Percentiles rank a stretch among this genome's conserved stretches.
Evolutionary conservation across 2,113 vertebrate genomes (phyloP).

Genomic region (Clarias gariepinus): DNA sequence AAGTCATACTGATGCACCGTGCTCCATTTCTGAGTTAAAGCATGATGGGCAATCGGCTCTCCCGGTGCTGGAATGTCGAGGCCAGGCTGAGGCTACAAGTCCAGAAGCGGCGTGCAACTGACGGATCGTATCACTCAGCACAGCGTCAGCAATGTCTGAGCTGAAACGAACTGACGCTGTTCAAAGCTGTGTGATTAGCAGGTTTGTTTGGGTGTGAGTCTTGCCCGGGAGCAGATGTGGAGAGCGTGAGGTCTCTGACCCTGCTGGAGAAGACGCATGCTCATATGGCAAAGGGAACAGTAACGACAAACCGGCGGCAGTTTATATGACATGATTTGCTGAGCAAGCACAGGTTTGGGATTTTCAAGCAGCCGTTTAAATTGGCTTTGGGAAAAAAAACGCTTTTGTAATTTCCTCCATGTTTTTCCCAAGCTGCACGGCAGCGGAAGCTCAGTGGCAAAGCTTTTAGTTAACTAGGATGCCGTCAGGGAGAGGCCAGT

Average conservation of each 20-base stretch:
- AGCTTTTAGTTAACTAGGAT: constrained; percentile 29
- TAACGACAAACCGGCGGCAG: background rate
- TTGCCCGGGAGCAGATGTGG: background rate
- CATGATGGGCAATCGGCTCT: constrained; percentile 35
- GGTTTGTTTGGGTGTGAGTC: background rate
- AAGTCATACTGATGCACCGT: constrained; percentile 12
- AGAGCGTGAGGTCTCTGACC: background rate
- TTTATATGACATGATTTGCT: constrained; percentile 11
- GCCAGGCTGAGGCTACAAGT: constrained; percentile 14
- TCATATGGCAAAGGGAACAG: background rate
- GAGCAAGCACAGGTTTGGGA: constrained; percentile 25
- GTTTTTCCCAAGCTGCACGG: constrained; percentile 6
- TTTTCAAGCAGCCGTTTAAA: constrained; percentile 15
- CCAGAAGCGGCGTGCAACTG: constrained; percentile 7
- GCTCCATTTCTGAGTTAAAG: constrained; percentile 8
- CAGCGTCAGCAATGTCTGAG: constrained; percentile 27
- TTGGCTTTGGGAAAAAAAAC: constrained; percentile 22
- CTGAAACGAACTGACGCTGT: background rate
- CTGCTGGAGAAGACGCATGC: background rate
- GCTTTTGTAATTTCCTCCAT: constrained; percentile 23
- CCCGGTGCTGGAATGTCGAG: background rate
- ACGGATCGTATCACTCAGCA: constrained; percentile 38
- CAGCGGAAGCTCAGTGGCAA: background rate
- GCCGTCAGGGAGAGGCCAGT: constrained; percentile 1
- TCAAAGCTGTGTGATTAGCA: constrained; percentile 23